Conservation (phyloP, 2,113 vertebrate species). For the Onychorhynchus coronatus region DNA sequence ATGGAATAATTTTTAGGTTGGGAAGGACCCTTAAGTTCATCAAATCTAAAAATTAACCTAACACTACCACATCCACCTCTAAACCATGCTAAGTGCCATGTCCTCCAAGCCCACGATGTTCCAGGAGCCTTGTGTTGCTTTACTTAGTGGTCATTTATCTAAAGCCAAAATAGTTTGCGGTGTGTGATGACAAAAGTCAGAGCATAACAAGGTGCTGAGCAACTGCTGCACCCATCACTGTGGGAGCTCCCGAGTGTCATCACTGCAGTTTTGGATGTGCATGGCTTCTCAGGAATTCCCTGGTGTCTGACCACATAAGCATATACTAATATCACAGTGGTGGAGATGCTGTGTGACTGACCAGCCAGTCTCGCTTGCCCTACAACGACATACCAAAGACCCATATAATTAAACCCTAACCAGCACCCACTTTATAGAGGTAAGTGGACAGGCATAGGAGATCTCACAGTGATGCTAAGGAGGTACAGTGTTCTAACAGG, state of each 20-base stretch:
- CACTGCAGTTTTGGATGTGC: rapidly evolving
- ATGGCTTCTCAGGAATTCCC: conserved; percentile 28
- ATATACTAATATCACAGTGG: not conserved
- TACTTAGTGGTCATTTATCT: not conserved
- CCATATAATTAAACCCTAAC: not conserved
- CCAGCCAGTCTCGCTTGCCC: not conserved
- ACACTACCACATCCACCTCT: not conserved
- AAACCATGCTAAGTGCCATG: not conserved
- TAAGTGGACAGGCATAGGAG: not conserved
- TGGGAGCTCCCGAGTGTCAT: not conserved
- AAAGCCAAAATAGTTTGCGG: not conserved
- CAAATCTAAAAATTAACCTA: not conserved
- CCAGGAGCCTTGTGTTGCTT: not conserved
- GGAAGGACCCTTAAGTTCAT: not conserved
- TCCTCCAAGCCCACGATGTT: not conserved
- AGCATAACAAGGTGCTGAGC: conserved; percentile 32
- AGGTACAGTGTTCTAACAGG: not conserved
- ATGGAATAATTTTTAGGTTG: not conserved
- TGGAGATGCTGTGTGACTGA: not conserved
- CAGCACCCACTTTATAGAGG: not conserved
- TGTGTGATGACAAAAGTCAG: not conserved
- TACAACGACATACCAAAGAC: not conserved
- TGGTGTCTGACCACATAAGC: not conserved
- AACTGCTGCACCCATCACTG: not conserved
- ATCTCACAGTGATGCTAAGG: not conserved